Percentiles rank a stretch among this genome's conserved stretches.
phyloP scores from a whole-genome alignment of 2,888 invertebrate genomes.

The Agonopterix heracliana region DNA sequence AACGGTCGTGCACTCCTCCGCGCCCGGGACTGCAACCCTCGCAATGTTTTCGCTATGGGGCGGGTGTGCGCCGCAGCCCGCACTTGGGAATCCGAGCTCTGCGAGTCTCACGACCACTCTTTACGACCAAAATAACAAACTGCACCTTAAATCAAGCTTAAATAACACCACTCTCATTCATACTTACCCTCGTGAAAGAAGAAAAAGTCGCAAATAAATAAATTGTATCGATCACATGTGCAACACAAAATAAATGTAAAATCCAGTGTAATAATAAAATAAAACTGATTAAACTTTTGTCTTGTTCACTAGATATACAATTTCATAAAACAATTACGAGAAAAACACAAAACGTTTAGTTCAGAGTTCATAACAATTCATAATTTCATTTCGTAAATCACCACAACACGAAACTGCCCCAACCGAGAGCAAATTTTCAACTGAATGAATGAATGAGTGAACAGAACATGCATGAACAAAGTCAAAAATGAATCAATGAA shows the following conservation, averaged over 20 bases:
- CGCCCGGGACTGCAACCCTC: slow-evolving; percentile 46
- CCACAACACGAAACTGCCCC: slow-evolving; percentile 26
- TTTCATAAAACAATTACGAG: background rate
- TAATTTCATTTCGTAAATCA: slow-evolving; percentile 18
- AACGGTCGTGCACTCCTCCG: slow-evolving; percentile 33
- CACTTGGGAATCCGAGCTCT: slow-evolving; percentile 26
- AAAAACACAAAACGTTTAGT: slow-evolving; percentile 3
- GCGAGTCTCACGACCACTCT: background rate
- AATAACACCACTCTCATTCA: slow-evolving; percentile 43
- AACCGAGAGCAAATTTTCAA: slow-evolving; percentile 24
- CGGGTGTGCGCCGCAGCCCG: slow-evolving; percentile 29
- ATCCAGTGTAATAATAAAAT: background rate
- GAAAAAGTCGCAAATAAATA: slow-evolving; percentile 21
- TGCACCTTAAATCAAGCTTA: slow-evolving; percentile 11
- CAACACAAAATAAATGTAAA: slow-evolving; percentile 4
- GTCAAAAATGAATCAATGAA: slow-evolving; percentile 21
- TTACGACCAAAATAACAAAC: slow-evolving; percentile 15
- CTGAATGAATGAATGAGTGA: slow-evolving; percentile 32
- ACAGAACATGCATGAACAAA: slow-evolving; percentile 12
- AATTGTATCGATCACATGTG: slow-evolving; percentile 58
- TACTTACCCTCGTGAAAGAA: slow-evolving; percentile 54
- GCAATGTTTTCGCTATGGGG: slow-evolving; percentile 39
- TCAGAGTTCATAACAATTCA: slow-evolving; percentile 33
- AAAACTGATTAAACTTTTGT: background rate
- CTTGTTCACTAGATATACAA: background rate